Percentiles rank a stretch among this genome's conserved stretches.
phyloP scores from a whole-genome alignment of 2,888 invertebrate species.

The Lepidochrysops patricia region DNA sequence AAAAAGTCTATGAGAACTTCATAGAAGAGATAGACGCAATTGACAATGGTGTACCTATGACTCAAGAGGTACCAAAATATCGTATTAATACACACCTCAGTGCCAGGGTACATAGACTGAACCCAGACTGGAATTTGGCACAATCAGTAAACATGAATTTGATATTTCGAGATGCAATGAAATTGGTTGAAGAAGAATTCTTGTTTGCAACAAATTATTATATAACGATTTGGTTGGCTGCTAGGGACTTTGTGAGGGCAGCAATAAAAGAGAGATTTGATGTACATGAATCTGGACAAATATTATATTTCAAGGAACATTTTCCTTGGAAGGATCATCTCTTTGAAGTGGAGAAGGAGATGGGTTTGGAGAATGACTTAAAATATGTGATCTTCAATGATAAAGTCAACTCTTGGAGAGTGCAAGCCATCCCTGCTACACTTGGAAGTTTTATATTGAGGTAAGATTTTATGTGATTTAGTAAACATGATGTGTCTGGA shows the following conservation, averaged over 20 bases:
- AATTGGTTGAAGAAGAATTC: conserved; percentile 87
- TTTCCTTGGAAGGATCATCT: conserved; percentile 96
- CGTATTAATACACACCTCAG: conserved; percentile 86
- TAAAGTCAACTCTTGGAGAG: conserved; percentile 80
- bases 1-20: conserved; percentile 87
- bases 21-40: conserved; percentile 96
- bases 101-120: conserved; percentile 82
- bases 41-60: conserved; percentile 95
- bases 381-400: conserved; percentile 85
- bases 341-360: conserved; percentile 84
- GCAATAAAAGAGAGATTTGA: conserved; percentile 80
- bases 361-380: conserved; percentile 75
- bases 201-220: conserved; percentile 76
- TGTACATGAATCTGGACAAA: conserved; percentile 85
- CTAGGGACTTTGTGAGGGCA: conserved; percentile 81
- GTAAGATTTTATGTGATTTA: conserved; percentile 40
- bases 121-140: conserved; percentile 87
- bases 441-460: conserved; percentile 81
- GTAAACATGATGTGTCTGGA: too few relatives aligned
- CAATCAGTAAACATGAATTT: conserved; percentile 70
- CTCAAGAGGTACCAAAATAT: conserved; percentile 82
- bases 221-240: conserved; percentile 89
- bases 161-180: conserved; percentile 85
- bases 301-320: conserved; percentile 80
- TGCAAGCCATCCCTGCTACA: conserved; percentile 86